Evolutionary conservation across 2,113 vertebrate genomes (phyloP), one percentile per base, ranked within the genome.

Genomic region (Neodon shergylaensis): DNA sequence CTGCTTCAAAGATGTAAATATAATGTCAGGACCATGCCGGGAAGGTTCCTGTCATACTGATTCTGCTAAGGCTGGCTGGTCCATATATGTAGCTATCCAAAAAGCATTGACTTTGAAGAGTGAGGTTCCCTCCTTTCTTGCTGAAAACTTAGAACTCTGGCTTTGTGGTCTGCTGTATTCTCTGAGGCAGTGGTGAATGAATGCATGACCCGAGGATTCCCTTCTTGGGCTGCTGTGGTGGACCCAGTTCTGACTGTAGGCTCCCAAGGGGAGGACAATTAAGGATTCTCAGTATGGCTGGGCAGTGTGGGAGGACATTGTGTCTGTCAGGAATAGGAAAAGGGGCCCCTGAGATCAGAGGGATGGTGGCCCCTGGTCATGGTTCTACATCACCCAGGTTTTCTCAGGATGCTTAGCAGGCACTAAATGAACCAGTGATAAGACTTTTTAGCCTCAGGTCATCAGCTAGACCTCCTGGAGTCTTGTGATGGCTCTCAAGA

Each of bases 311-410:
- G 10, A 33, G 14, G 66, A 22, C 7, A 0, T 10, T 24, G 54
- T 28, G 19, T 13, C 17, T 19, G 66, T 16, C 5, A 68, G 52
- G 52, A 52, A 68, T 24, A 14, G 58, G 31, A 58, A 8, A 73
- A 13, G 22, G 44, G 66, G 78, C 12, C 16, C 54, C 52, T 7
- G 65, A 86, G 49, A 58, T 82, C 16, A 12, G 12, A 58, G 33
- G 31, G 7, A 26, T 12, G 0, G 5, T 3, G 10, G 39, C 90
- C 44, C 63, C 3, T 0, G 21, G 42, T 9, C 28, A 12, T 10
- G 24, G 68, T 17, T n/a, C 89, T 36, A 2, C 83, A 39, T 58
- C 28, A 77, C 24, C 74, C 1, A 9, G 44, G 7, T 24, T 39
- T 21, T 39, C 42, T 61, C 1, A 72, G 89, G 44, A 36, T 4